Evolutionary conservation across 1,140 invertebrate genomes (phyloP).

Genomic region (Listronotus oregonensis): DNA sequence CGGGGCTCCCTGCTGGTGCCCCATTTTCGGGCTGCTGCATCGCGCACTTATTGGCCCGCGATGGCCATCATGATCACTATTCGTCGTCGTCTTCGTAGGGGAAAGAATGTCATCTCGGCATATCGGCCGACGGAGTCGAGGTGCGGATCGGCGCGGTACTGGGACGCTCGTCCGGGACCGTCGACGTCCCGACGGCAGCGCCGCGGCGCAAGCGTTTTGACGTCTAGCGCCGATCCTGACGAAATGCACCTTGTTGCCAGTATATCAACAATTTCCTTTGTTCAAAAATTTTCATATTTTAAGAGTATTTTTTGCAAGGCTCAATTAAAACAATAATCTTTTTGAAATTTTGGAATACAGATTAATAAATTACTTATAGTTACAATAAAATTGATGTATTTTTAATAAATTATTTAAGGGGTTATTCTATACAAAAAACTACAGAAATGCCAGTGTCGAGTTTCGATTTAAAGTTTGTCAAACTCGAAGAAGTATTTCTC

Average conservation of each 20-base stretch:
- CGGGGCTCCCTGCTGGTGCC: constrained; percentile 55
- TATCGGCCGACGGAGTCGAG: constrained; percentile 55
- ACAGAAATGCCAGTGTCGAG: no score
- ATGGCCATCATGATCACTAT: constrained; percentile 21
- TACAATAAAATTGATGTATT: no score
- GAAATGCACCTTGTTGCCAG: constrained; percentile 13
- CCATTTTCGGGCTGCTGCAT: constrained; percentile 46
- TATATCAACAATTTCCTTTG: not conserved
- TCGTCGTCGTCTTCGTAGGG: constrained; percentile 26
- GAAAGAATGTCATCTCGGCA: constrained; percentile 59
- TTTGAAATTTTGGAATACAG: no score
- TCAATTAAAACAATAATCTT: no score
- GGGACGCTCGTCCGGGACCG: constrained; percentile 28
- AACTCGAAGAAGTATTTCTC: no score
- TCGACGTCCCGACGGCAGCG: constrained; percentile 48
- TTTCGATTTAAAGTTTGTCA: no score
- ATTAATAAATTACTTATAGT: no score
- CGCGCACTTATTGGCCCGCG: constrained; percentile 16
- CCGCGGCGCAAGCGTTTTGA: constrained; percentile 41
- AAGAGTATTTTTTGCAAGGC: no score
- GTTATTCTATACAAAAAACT: no score
- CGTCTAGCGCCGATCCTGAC: not conserved
- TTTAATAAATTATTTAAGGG: no score
- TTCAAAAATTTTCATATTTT: no score
- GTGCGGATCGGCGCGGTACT: constrained; percentile 38